Percentiles rank a stretch among this genome's conserved stretches.
Conservation (phyloP, 2,113 vertebrate species). For the Petromus typicus region DNA sequence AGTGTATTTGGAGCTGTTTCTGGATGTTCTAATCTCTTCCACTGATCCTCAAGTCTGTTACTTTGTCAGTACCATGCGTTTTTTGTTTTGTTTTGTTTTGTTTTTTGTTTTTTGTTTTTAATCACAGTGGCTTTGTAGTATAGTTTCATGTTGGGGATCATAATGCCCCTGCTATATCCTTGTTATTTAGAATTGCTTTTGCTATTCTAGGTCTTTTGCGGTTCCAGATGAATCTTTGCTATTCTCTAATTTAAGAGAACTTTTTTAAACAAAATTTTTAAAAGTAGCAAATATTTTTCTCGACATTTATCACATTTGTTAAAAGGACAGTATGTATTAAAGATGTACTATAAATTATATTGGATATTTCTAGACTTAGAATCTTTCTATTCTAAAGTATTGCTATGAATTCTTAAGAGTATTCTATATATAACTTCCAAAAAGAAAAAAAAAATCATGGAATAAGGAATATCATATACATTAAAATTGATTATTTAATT, state of each 20-base stretch:
- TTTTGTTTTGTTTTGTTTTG: too few relatives aligned
- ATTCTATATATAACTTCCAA: not conserved
- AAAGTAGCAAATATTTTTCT: not conserved
- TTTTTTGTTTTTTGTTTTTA: too few relatives aligned
- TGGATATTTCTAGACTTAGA: not conserved
- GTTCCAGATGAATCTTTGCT: not conserved
- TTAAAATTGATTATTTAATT: conserved; percentile 14
- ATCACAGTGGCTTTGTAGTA: too few relatives aligned
- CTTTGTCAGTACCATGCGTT: too few relatives aligned
- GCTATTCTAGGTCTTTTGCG: too few relatives aligned
- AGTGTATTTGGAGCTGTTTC: too few relatives aligned
- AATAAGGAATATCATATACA: not conserved
- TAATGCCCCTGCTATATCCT: too few relatives aligned
- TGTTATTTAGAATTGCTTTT: too few relatives aligned
- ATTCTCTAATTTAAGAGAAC: conserved; percentile 25
- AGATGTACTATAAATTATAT: not conserved
- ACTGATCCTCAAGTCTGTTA: too few relatives aligned
- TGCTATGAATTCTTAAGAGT: not conserved
- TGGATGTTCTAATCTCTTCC: too few relatives aligned
- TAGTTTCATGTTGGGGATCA: too few relatives aligned
- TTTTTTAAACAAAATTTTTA: not conserved
- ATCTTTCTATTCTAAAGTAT: not conserved
- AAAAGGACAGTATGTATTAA: not conserved
- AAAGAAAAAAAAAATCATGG: not conserved
- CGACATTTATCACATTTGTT: not conserved